These are phyloP conservation scores for Archaeoteleia sp. DNA, from an alignment of 2,888 invertebrate genomes.

Conservation along the genomic window DNA sequence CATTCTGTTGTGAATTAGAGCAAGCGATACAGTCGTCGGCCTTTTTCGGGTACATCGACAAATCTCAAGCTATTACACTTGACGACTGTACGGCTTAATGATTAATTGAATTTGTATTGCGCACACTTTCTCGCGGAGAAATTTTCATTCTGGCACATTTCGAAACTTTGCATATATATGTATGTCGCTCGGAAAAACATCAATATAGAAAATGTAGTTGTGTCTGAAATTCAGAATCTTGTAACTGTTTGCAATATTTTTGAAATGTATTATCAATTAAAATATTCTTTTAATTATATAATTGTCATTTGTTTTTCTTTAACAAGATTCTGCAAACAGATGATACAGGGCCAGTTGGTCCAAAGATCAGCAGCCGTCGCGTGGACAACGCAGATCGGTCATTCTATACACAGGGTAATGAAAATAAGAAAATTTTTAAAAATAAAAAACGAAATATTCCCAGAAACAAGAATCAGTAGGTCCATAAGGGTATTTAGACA, in stretches of 20 bases:
- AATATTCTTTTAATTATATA: too few species aligned
- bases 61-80: conserved; percentile 25
- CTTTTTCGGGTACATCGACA: conserved; percentile 25
- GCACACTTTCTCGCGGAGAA: conserved; percentile 9
- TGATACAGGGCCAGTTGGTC: background rate
- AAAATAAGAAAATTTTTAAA: conserved; percentile 53
- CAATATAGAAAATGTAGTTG: background rate
- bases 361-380: too few species aligned
- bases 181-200: background rate
- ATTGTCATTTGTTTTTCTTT: conserved; percentile 10
- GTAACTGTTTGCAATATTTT: background rate
- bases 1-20: conserved; percentile 14
- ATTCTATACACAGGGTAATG: conserved; percentile 72
- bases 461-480: conserved; percentile 61
- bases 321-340: conserved; percentile 1
- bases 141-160: background rate
- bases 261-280: too few species aligned
- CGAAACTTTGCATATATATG: too few species aligned
- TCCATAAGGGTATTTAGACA: conserved; percentile 63
- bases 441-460: conserved; percentile 61
- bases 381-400: conserved; percentile 61
- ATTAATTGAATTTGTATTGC: conserved; percentile 21
- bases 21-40: conserved; percentile 20
- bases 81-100: conserved; percentile 20
- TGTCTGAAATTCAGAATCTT: conserved; percentile 14